Conservation (phyloP, 2,113 vertebrate genomes). For the Prunella fulvescens region DNA sequence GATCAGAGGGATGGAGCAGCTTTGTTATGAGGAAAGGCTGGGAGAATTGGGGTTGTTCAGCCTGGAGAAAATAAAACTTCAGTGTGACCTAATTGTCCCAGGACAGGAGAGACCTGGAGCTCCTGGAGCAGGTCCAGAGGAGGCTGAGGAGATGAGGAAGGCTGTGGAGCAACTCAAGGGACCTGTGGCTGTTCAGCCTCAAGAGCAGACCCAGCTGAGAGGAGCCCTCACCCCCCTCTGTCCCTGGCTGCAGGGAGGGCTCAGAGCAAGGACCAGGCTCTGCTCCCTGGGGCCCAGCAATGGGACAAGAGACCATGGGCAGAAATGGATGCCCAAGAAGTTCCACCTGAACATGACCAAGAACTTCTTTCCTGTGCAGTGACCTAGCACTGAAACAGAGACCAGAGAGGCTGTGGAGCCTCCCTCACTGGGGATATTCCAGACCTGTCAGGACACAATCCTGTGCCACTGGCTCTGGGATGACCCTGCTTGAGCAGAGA, state of each 20-base stretch:
- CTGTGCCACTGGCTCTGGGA: background rate
- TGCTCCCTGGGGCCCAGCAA: background rate
- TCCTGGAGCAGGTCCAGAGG: background rate
- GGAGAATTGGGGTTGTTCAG: background rate
- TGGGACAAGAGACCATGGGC: background rate
- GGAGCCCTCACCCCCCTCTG: background rate
- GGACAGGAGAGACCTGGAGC: background rate
- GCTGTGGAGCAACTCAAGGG: background rate
- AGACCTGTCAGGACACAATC: background rate
- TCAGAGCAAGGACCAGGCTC: background rate
- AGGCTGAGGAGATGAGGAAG: background rate
- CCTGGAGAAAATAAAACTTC: background rate
- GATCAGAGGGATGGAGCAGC: background rate
- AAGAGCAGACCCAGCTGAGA: background rate
- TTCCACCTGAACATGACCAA: background rate
- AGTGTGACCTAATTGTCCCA: background rate
- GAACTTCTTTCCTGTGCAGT: background rate
- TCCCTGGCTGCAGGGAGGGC: background rate
- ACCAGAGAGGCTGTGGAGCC: background rate
- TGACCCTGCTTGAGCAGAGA: background rate
- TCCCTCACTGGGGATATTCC: background rate
- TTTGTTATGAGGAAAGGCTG: background rate
- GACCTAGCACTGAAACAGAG: background rate
- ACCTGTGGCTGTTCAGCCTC: background rate
- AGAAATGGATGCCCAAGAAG: background rate